Conservation (phyloP, 2,888 invertebrate genomes). For the Trilocha varians region DNA sequence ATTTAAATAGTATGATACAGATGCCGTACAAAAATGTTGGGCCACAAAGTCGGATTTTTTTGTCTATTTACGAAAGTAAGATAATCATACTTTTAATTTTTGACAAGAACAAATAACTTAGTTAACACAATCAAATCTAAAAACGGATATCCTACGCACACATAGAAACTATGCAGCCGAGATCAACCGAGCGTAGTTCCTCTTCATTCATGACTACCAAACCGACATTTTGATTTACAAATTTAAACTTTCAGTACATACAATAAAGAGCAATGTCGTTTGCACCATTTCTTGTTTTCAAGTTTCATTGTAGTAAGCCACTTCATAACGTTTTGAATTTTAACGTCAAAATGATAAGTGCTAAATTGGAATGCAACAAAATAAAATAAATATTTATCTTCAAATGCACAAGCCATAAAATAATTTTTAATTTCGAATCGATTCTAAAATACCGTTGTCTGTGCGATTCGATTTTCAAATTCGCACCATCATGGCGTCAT, state of each 20-base stretch:
- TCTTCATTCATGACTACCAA: constrained; percentile 11
- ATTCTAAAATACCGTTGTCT: not conserved
- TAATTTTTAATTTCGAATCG: not conserved
- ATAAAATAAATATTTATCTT: too few species aligned
- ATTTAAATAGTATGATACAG: too few species aligned
- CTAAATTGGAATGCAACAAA: not conserved
- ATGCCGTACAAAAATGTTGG: too few species aligned
- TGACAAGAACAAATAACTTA: too few species aligned
- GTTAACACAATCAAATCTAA: too few species aligned
- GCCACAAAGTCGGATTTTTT: too few species aligned
- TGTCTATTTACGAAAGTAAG: too few species aligned
- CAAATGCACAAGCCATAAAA: not conserved
- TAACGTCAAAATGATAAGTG: too few species aligned
- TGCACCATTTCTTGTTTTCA: too few species aligned
- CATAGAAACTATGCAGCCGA: constrained; percentile 14
- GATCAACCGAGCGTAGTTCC: constrained; percentile 18
- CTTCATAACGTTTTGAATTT: too few species aligned
- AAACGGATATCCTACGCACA: not conserved
- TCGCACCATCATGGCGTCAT: not conserved
- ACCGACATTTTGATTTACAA: not conserved
- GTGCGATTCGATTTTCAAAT: not conserved
- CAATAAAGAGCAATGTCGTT: not conserved
- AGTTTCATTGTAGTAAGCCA: too few species aligned
- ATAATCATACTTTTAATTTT: too few species aligned
- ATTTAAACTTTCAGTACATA: not conserved